Base-by-base conservation (phyloP, 2,888 invertebrate genomes). In the Horisme vitalbata region DNA sequence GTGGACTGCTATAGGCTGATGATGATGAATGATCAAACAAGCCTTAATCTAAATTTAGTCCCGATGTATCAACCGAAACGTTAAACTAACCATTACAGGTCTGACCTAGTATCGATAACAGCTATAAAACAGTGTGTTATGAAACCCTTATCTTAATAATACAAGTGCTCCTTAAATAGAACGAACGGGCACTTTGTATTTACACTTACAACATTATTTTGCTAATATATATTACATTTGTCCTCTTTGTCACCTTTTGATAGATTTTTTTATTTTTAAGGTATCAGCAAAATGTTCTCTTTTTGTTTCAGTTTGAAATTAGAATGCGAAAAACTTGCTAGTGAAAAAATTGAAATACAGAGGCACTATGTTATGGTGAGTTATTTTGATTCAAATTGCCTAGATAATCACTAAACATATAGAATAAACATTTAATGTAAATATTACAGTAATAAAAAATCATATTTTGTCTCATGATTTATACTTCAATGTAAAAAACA, bases 301-400 rank as follows among this genome's bases (percentile, higher is more conserved):
- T 66, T 45, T 83, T 87, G 83, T 92, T 91, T 71, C 92, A 93
- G 93, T 83, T 91, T 96, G 86, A 95, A 96, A 91, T 91, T 95
- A 91, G 96, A 96, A 91, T 95, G 95, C 86, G 96, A 96, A 89
- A 96, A 96, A 87, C 88, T 96, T 83, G 95, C 95, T 72, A 94
- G 94, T 80, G 96, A 96, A 91, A 96, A 96, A 91, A 95, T 95
- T 70, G 95, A 96, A 91, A 95, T 96, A 91, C 96, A 96, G 84
- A 92, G 96, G 86, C 95, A 96, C 91, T 96, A 96, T 90, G 95
- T 96, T 63, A 96, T 96, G 96, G 95, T 95, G 87, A 93, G 94
- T 87, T 57, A 49, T 11, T 24, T 27, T 34, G 18, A 24, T 10
- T 24, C 11, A 28, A 39, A 34, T 31, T 35, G 20, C 13, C 39